Percentiles rank a stretch among this genome's conserved stretches.
Evolutionary conservation across 1,140 invertebrate genomes (phyloP).

Genomic region (Papilio machaon): DNA sequence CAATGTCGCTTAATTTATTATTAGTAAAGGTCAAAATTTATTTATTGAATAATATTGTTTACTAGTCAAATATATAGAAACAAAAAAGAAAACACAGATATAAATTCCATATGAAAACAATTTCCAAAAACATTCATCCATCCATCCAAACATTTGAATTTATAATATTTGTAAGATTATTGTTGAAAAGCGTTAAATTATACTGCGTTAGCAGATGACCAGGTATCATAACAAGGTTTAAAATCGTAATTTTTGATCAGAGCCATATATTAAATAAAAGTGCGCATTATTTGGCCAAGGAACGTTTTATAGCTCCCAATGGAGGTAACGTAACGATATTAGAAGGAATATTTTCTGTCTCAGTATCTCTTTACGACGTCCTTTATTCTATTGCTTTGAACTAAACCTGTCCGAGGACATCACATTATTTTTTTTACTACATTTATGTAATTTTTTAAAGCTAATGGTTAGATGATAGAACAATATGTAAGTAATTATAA

Average conservation of each 20-base stretch:
- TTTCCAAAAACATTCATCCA: too few species aligned
- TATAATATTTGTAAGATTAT: too few species aligned
- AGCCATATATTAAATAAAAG: slow-evolving; percentile 7
- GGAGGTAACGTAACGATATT: slow-evolving; percentile 10
- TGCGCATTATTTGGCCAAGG: slow-evolving; percentile 12
- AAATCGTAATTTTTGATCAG: not conserved
- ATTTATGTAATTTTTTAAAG: not conserved
- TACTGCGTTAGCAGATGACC: not conserved
- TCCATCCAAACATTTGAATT: too few species aligned
- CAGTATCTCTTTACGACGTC: slow-evolving; percentile 20
- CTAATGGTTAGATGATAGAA: too few species aligned
- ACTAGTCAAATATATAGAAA: too few species aligned
- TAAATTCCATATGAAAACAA: too few species aligned
- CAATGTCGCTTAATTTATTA: too few species aligned
- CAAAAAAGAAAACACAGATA: too few species aligned
- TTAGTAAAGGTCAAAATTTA: too few species aligned
- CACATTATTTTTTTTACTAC: not conserved
- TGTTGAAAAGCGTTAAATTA: too few species aligned
- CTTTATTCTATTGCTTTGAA: slow-evolving; percentile 21
- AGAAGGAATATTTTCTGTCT: slow-evolving; percentile 21
- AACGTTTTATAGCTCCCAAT: slow-evolving; percentile 9
- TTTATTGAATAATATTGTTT: too few species aligned
- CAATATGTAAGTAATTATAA: too few species aligned
- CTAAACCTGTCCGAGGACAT: slow-evolving; percentile 19
- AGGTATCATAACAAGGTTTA: not conserved